Conservation (phyloP, 2,797 vertebrate genomes). For the Pseudopleuronectes americanus region DNA sequence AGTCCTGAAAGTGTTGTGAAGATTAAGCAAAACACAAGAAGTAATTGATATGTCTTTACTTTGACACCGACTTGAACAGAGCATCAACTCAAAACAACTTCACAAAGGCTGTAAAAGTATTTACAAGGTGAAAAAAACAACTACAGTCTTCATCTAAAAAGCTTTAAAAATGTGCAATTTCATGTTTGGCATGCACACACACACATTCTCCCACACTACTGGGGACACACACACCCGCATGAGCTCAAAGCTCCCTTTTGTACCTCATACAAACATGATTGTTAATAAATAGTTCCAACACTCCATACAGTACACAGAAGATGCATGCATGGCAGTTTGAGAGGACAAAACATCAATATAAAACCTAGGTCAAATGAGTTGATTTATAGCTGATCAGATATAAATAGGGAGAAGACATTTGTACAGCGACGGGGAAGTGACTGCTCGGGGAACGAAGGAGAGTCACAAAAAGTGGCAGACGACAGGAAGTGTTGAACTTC, state of each 20-base stretch:
- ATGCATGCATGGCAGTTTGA: constrained; percentile 91
- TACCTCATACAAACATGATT: constrained; percentile 83
- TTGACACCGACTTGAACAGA: constrained; percentile 88
- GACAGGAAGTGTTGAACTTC: constrained; percentile 66
- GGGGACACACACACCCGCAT: constrained; percentile 60
- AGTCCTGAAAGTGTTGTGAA: too few relatives aligned
- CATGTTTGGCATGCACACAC: constrained; percentile 91
- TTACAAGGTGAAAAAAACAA: constrained; percentile 89
- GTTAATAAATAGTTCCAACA: constrained; percentile 85
- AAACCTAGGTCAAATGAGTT: constrained; percentile 82
- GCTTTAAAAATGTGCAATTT: constrained; percentile 92
- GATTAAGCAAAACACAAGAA: constrained; percentile 12
- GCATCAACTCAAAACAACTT: constrained; percentile 89
- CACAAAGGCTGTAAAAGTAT: constrained; percentile 95
- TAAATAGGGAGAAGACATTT: constrained; percentile 71
- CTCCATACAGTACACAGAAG: constrained; percentile 86
- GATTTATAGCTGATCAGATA: constrained; percentile 64
- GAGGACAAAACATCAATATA: constrained; percentile 71
- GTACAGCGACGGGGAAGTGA: constrained; percentile 84
- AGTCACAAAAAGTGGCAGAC: constrained; percentile 76
- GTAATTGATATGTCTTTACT: constrained; percentile 79
- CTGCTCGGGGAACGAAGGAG: constrained; percentile 45
- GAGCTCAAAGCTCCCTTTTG: constrained; percentile 82
- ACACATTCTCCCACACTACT: constrained; percentile 62
- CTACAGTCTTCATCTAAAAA: constrained; percentile 89